Conservation (phyloP, 2,888 invertebrate species). For the Lasioglossum figueresi region DNA sequence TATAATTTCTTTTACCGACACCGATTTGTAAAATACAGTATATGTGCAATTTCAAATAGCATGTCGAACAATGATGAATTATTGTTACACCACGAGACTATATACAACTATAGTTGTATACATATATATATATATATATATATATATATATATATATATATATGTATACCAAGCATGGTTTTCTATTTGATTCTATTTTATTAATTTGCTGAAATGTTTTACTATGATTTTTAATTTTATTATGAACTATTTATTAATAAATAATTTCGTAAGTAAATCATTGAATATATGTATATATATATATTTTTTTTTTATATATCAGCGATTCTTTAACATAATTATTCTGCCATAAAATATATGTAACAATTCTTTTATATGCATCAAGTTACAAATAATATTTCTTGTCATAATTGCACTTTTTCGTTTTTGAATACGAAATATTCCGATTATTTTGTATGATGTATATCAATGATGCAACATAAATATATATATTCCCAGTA, state of each 20-base stretch:
- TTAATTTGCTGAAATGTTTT: conserved; percentile 21
- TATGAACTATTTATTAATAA: conserved; percentile 14
- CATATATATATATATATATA: no score
- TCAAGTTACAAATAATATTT: conserved; percentile 36
- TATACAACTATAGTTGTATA: not conserved
- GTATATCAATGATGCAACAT: not conserved
- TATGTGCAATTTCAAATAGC: conserved; percentile 53
- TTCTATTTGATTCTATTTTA: conserved; percentile 13
- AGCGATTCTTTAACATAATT: conserved; percentile 45
- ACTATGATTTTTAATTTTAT: conserved; percentile 24
- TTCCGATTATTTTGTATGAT: conserved; percentile 7
- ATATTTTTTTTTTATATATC: conserved; percentile 28
- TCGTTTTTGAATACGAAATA: not conserved
- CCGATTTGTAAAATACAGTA: conserved; percentile 15
- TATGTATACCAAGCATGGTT: conserved; percentile 9
- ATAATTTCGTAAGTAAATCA: not conserved
- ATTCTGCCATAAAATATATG: conserved; percentile 38
- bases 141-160: no score
- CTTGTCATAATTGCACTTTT: not conserved
- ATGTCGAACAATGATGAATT: not conserved
- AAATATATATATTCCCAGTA: not conserved
- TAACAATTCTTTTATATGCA: conserved; percentile 26
- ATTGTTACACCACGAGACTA: conserved; percentile 8
- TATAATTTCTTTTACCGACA: conserved; percentile 16
- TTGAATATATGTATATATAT: not conserved